These are phyloP conservation scores for Saccostrea cuccullata DNA, from an alignment of 1,140 invertebrate genomes.

Conservation along the genomic window DNA sequence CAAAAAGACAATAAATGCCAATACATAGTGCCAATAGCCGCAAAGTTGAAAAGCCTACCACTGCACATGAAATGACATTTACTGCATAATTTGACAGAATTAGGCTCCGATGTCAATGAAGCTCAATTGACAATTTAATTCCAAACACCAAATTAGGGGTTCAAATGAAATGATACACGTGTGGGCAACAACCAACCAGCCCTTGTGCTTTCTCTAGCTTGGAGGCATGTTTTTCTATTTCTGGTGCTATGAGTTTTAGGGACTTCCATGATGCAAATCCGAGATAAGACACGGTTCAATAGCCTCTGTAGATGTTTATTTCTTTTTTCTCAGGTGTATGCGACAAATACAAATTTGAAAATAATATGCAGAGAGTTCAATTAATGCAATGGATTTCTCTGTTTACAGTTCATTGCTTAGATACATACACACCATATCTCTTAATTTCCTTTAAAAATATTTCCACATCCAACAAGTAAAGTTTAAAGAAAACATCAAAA, in stretches of 20 bases:
- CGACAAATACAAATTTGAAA: not conserved
- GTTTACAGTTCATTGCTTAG: not conserved
- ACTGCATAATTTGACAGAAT: not conserved
- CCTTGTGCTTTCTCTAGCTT: not conserved
- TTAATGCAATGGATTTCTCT: not conserved
- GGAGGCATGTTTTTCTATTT: not conserved
- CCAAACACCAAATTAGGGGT: not conserved
- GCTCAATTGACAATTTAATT: not conserved
- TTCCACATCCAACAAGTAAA: not conserved
- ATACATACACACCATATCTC: not conserved
- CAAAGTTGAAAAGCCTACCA: not conserved
- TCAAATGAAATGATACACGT: not conserved
- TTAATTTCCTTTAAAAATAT: conserved; percentile 1
- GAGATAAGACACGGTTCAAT: not conserved
- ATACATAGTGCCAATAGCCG: not conserved
- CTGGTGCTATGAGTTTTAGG: not conserved
- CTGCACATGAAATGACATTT: not conserved
- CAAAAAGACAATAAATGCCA: not conserved
- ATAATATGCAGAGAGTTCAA: not conserved
- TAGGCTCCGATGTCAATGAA: not conserved
- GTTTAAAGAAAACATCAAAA: not conserved
- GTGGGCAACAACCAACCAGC: not conserved
- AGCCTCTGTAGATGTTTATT: conserved; percentile 18
- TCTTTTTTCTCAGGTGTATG: not conserved
- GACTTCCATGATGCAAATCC: not conserved